A percentile compares a stretch with the other conserved stretches of the same genome.
These are phyloP conservation scores for Thaleichthys pacificus DNA, from an alignment of 2,797 vertebrate genomes.

Conservation along the genomic window DNA sequence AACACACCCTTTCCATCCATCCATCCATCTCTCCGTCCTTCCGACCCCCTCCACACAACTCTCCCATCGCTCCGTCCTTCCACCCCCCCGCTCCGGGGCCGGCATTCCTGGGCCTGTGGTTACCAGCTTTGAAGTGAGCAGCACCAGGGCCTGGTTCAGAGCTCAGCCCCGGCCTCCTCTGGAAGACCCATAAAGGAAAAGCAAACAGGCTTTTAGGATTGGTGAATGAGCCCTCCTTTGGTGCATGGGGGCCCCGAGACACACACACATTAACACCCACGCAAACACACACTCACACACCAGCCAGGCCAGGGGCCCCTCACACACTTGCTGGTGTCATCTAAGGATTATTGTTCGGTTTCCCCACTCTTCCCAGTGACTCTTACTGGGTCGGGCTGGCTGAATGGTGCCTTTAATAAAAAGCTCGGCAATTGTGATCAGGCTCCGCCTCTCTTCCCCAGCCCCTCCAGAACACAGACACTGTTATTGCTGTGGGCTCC, in stretches of 20 bases:
- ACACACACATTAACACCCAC: constrained; percentile 23
- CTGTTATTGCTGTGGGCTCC: constrained; percentile 52
- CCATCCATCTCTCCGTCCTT: neutral
- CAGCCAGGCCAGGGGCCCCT: neutral
- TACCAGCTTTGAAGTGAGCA: constrained; percentile 77
- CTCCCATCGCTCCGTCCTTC: constrained; percentile 19
- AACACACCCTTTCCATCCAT: constrained; percentile 38
- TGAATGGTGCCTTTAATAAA: constrained; percentile 51
- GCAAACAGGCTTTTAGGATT: constrained; percentile 74
- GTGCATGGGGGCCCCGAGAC: constrained; percentile 58
- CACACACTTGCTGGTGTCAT: constrained; percentile 9
- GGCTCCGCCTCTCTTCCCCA: constrained; percentile 14
- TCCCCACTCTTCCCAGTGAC: constrained; percentile 32
- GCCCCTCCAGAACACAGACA: constrained; percentile 35
- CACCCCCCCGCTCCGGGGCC: constrained; percentile 49
- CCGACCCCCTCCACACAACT: constrained; percentile 7
- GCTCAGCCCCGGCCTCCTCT: constrained; percentile 43
- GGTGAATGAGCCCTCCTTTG: constrained; percentile 70
- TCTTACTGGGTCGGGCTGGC: constrained; percentile 47
- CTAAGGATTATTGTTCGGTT: constrained; percentile 30
- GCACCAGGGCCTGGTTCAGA: constrained; percentile 52
- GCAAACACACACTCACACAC: neutral
- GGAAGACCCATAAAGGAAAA: constrained; percentile 73
- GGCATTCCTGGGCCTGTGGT: constrained; percentile 79
- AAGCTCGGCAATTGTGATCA: constrained; percentile 31